A percentile compares a stretch with the other conserved stretches of the same genome.
Conservation (phyloP, 2,113 vertebrate species). For the Brachyistius frenatus region DNA sequence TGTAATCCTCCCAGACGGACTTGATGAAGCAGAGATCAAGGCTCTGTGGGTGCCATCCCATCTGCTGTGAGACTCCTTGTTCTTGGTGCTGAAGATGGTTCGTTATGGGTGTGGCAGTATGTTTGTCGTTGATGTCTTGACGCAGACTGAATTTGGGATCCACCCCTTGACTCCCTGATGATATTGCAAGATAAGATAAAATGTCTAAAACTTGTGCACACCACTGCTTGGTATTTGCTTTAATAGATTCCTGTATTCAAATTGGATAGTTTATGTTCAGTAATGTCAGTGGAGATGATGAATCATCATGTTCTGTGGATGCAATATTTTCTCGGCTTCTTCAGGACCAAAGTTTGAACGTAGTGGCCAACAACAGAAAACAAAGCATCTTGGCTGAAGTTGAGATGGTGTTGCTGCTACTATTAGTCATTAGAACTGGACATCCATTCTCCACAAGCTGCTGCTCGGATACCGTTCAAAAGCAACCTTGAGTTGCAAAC, state of each 20-base stretch:
- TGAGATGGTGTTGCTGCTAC: slow-evolving; percentile 23
- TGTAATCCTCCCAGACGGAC: background rate
- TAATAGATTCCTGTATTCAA: background rate
- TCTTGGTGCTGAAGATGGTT: background rate
- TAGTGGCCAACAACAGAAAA: slow-evolving; percentile 36
- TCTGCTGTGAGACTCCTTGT: background rate
- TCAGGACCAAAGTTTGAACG: slow-evolving; percentile 17
- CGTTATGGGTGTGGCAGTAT: background rate
- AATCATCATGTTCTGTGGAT: slow-evolving; percentile 22
- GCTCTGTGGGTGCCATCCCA: background rate
- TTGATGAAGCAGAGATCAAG: background rate
- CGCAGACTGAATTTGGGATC: too few species aligned
- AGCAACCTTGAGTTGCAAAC: slow-evolving; percentile 48
- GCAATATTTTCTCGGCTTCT: slow-evolving; percentile 23
- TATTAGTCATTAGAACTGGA: slow-evolving; percentile 53
- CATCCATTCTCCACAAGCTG: slow-evolving; percentile 34
- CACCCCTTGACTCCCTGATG: too few species aligned
- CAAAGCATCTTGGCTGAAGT: slow-evolving; percentile 33
- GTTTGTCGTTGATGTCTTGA: too few species aligned
- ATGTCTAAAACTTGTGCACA: background rate
- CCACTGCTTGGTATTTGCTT: background rate
- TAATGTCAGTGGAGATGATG: slow-evolving; percentile 14
- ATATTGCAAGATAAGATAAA: too few species aligned
- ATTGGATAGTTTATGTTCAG: background rate
- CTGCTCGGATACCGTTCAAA: slow-evolving; percentile 34